Percentiles rank a stretch among this genome's conserved stretches.
Conservation (phyloP, 2,797 vertebrate genomes). For the Hippoglossus hippoglossus region DNA sequence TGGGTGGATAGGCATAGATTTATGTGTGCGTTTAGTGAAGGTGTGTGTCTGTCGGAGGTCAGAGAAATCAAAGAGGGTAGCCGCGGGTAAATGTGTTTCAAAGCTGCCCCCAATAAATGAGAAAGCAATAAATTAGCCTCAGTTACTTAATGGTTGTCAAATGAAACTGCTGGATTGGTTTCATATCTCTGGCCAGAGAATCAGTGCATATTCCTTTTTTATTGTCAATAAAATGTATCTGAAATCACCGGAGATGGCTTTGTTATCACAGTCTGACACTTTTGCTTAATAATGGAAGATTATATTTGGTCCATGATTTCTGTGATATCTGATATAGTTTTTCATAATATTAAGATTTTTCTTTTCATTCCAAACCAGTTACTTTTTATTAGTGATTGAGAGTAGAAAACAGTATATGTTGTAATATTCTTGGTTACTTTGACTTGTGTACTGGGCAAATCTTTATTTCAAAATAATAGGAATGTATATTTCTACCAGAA, state of each 20-base stretch:
- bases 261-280: conserved; percentile 14
- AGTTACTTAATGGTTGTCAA: conserved; percentile 35
- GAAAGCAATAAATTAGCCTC: conserved; percentile 59
- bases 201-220: conserved; percentile 27
- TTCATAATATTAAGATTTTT: background rate
- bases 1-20: conserved; percentile 28
- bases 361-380: background rate
- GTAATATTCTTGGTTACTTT: too few relatives aligned
- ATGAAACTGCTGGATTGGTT: conserved; percentile 43
- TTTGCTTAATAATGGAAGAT: conserved; percentile 10
- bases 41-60: conserved; percentile 66
- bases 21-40: conserved; percentile 58
- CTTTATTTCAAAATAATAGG: too few relatives aligned
- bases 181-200: conserved; percentile 43
- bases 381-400: background rate
- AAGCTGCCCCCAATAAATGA: conserved; percentile 53
- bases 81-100: conserved; percentile 66
- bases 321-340: background rate
- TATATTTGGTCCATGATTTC: background rate
- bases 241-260: conserved; percentile 17
- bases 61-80: conserved; percentile 62
- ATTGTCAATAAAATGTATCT: conserved; percentile 27
- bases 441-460: too few relatives aligned
- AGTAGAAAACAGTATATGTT: too few relatives aligned
- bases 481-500: background rate